Percentiles rank a stretch among this genome's conserved stretches.
Evolutionary conservation across 2,797 vertebrate genomes (phyloP).

Genomic region (Sphaeramia orbicularis): DNA sequence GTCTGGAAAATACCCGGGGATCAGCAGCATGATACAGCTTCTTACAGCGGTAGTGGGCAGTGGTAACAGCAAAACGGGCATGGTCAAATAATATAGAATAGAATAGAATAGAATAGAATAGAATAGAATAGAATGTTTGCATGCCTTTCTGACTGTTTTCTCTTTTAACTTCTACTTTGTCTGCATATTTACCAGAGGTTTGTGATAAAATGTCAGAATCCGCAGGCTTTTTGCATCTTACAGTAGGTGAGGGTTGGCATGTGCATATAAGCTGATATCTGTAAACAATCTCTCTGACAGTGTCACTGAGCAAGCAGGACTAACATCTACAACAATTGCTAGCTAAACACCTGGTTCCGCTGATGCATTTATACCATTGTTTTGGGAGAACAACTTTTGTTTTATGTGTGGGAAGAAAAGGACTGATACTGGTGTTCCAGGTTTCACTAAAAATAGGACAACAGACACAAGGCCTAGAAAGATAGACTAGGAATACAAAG

Average conservation of each 20-base stretch:
- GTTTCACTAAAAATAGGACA: slow-evolving; percentile 52
- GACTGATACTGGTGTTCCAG: slow-evolving; percentile 25
- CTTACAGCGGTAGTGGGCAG: slow-evolving; percentile 1
- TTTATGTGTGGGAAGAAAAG: slow-evolving; percentile 20
- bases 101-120: background rate
- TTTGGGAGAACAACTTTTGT: background rate
- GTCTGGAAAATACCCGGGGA: slow-evolving; percentile 17
- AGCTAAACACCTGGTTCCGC: slow-evolving; percentile 44
- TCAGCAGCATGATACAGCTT: slow-evolving; percentile 34
- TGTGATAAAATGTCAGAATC: slow-evolving; percentile 38
- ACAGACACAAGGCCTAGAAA: slow-evolving; percentile 46
- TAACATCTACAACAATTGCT: slow-evolving; percentile 35
- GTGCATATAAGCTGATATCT: slow-evolving; percentile 21
- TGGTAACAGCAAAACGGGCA: slow-evolving; percentile 9
- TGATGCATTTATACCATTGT: slow-evolving; percentile 29
- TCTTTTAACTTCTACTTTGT: slow-evolving; percentile 4
- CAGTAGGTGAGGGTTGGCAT: slow-evolving; percentile 8
- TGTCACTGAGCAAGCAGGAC: slow-evolving; percentile 16
- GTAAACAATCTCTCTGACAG: slow-evolving; percentile 44
- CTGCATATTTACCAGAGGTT: slow-evolving; percentile 8
- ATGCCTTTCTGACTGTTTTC: no score
- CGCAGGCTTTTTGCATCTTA: slow-evolving; percentile 17
- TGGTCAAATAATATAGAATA: background rate
- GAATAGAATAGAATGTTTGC: background rate
- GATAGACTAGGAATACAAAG: slow-evolving; percentile 45